These are phyloP conservation scores for Phocoena phocoena DNA, from an alignment of 2,113 vertebrate species.

Conservation along the genomic window DNA sequence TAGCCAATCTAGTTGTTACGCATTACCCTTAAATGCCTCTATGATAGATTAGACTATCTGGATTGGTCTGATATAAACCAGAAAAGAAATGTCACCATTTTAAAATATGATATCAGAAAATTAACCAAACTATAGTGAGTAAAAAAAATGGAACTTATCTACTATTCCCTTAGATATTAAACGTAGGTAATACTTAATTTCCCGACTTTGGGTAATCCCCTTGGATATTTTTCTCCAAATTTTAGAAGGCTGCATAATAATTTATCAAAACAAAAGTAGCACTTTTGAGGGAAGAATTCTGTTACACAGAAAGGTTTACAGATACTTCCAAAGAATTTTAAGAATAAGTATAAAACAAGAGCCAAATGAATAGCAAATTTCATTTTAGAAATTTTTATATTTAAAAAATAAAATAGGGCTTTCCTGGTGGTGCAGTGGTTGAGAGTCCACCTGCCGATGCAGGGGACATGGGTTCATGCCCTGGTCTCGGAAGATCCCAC, in stretches of 20 bases:
- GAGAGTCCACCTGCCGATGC: too few species aligned
- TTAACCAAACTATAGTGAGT: not conserved
- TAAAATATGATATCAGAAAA: slow-evolving; percentile 4
- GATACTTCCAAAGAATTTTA: not conserved
- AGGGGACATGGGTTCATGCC: too few species aligned
- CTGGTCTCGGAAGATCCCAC: too few species aligned
- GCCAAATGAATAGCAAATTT: not conserved
- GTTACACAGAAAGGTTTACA: not conserved
- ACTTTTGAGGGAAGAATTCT: not conserved
- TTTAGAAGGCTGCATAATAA: not conserved
- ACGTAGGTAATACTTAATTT: not conserved
- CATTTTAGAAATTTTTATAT: not conserved
- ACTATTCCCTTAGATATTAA: not conserved
- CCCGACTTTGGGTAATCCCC: not conserved
- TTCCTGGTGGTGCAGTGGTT: too few species aligned
- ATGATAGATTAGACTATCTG: not conserved
- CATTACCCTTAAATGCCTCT: not conserved
- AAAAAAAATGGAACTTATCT: not conserved
- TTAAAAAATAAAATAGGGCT: not conserved
- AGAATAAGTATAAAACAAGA: not conserved
- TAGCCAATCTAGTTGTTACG: not conserved
- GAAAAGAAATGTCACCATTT: not conserved
- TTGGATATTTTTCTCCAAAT: not conserved
- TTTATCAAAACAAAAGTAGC: not conserved
- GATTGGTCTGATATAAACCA: not conserved